A percentile compares a stretch with the other conserved stretches of the same genome.
These are phyloP conservation scores for Podabrus alpinus DNA, from an alignment of 2,888 invertebrate genomes.

Conservation along the genomic window DNA sequence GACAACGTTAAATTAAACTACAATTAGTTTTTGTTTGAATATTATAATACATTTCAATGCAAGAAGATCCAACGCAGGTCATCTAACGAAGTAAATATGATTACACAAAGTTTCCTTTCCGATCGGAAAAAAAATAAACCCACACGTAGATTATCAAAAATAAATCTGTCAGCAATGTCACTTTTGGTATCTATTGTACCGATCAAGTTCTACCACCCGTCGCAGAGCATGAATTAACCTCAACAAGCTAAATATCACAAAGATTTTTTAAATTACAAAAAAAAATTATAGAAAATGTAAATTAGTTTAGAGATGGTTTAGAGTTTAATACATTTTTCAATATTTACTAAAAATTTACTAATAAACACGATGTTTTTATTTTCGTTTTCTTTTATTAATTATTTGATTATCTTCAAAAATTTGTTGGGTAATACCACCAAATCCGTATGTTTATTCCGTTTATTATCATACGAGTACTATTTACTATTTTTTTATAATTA, in stretches of 20 bases:
- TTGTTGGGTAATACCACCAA: too few relatives aligned
- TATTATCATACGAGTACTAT: too few relatives aligned
- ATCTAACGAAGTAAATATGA: not conserved
- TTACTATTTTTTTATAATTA: too few relatives aligned
- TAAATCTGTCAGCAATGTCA: slow-evolving; percentile 27
- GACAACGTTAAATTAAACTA: slow-evolving; percentile 41
- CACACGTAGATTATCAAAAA: slow-evolving; percentile 37
- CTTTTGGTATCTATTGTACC: slow-evolving; percentile 19
- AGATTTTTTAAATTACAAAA: not conserved
- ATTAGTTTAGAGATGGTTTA: not conserved
- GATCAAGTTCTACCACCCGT: not conserved
- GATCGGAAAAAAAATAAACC: slow-evolving; percentile 28
- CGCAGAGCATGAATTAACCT: not conserved
- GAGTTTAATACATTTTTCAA: too few relatives aligned
- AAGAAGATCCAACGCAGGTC: not conserved
- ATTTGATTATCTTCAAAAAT: too few relatives aligned
- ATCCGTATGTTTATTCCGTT: too few relatives aligned
- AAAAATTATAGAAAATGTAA: not conserved
- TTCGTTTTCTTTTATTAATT: too few relatives aligned
- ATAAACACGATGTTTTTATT: too few relatives aligned
- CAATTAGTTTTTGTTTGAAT: slow-evolving; percentile 18
- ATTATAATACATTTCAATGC: slow-evolving; percentile 23
- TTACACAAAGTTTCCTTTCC: not conserved
- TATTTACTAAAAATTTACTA: too few relatives aligned
- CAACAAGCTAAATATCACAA: not conserved